Conservation (phyloP, 2,797 vertebrate species). For the Hylomyscus alleni region DNA sequence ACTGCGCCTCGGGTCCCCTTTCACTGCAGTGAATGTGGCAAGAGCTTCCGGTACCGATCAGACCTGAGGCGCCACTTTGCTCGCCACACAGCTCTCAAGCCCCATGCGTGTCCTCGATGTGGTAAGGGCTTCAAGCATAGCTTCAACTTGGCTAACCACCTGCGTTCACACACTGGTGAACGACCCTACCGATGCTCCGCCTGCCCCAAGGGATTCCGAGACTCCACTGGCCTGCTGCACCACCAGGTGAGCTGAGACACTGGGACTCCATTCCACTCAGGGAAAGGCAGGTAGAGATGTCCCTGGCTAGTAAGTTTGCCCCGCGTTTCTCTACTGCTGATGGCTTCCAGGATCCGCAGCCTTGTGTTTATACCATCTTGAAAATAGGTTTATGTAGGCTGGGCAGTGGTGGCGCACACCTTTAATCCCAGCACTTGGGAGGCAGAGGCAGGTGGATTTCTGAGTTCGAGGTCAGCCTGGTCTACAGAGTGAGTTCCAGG, state of each 20-base stretch:
- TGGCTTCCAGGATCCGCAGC: not conserved
- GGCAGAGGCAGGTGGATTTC: too few relatives aligned
- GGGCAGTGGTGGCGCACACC: too few relatives aligned
- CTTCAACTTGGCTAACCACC: slow-evolving; percentile 93
- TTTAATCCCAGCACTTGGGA: too few relatives aligned
- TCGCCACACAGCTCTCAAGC: slow-evolving; percentile 92
- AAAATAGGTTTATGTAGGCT: not conserved
- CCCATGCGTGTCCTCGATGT: slow-evolving; percentile 92
- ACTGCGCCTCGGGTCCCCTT: slow-evolving; percentile 81
- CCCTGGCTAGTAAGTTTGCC: not conserved
- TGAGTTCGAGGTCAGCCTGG: too few relatives aligned
- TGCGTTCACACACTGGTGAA: slow-evolving; percentile 94
- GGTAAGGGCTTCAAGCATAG: slow-evolving; percentile 94
- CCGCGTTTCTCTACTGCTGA: not conserved
- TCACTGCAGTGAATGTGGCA: slow-evolving; percentile 87
- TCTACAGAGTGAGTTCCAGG: too few relatives aligned
- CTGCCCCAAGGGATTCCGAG: slow-evolving; percentile 94
- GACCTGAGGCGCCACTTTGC: slow-evolving; percentile 91
- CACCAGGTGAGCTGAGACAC: slow-evolving; percentile 82
- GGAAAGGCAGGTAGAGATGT: not conserved
- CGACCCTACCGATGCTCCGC: slow-evolving; percentile 92
- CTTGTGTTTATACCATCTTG: not conserved
- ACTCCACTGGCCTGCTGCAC: slow-evolving; percentile 91
- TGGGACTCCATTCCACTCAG: too few relatives aligned
- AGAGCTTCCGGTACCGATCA: slow-evolving; percentile 86